phyloP scores from a whole-genome alignment of 2,888 invertebrate genomes.

The Eubasilissa splendida region DNA sequence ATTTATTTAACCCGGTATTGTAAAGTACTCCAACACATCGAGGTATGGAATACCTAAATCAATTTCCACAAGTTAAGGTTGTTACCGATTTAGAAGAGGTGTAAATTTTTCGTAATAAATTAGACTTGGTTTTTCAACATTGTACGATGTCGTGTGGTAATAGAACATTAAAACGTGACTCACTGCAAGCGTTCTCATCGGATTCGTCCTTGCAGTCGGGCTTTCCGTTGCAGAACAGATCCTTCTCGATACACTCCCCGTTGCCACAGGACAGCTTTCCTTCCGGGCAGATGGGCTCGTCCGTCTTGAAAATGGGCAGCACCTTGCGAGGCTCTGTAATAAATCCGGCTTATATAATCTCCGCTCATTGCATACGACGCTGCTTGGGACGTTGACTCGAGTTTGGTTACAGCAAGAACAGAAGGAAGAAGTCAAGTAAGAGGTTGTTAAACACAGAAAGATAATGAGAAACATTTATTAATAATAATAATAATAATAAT shows the following conservation, averaged over 20 bases:
- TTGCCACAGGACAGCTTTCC: slow-evolving; percentile 93
- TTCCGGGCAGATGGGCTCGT: slow-evolving; percentile 92
- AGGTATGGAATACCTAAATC: no score
- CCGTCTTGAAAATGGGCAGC: slow-evolving; percentile 91
- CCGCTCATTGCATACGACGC: background rate
- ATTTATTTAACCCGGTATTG: no score
- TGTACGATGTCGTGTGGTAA: no score
- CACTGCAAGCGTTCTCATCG: slow-evolving; percentile 96
- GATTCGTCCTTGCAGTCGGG: slow-evolving; percentile 95
- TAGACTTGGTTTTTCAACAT: no score
- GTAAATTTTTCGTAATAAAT: no score
- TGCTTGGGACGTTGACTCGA: background rate
- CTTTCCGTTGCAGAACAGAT: slow-evolving; percentile 94
- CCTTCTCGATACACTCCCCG: slow-evolving; percentile 93
- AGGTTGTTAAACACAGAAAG: slow-evolving; percentile 50
- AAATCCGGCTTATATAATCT: slow-evolving; percentile 2
- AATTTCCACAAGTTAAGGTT: no score
- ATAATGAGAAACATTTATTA: slow-evolving; percentile 15
- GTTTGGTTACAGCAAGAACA: slow-evolving; percentile 52
- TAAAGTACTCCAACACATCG: no score
- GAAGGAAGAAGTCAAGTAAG: slow-evolving; percentile 41
- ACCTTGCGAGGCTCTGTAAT: slow-evolving; percentile 88
- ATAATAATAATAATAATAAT: slow-evolving; percentile 47
- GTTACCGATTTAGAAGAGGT: no score
- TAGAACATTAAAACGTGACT: slow-evolving; percentile 67